Conservation (phyloP, 2,113 vertebrate genomes). For the Gasterosteus aculeatus region DNA sequence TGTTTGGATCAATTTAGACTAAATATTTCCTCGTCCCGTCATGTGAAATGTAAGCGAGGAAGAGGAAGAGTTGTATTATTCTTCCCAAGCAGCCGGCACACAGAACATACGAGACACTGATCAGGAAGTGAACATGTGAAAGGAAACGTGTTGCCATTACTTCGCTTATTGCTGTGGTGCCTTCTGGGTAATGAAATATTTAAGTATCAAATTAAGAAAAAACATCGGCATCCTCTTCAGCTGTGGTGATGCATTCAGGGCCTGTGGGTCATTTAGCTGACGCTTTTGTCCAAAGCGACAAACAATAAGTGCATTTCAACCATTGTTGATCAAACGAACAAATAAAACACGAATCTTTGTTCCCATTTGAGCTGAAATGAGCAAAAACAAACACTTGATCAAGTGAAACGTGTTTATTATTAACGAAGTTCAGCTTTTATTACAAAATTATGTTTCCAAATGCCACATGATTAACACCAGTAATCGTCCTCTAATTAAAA, state of each 20-base stretch:
- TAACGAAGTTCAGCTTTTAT: not conserved
- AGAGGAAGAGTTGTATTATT: no score
- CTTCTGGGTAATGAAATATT: not conserved
- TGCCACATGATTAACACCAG: not conserved
- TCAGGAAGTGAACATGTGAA: conserved; percentile 13
- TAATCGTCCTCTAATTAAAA: not conserved
- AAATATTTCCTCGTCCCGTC: no score
- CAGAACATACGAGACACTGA: conserved; percentile 39
- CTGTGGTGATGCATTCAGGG: not conserved
- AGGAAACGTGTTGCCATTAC: not conserved
- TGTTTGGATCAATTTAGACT: not conserved
- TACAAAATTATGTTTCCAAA: not conserved
- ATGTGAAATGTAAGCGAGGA: not conserved
- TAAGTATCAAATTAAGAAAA: not conserved
- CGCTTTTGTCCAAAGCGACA: no score
- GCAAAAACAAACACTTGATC: not conserved
- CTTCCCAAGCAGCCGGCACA: conserved; percentile 34
- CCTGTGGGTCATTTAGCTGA: not conserved
- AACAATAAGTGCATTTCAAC: no score
- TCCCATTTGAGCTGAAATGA: not conserved
- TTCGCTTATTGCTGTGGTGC: not conserved
- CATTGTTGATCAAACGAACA: no score
- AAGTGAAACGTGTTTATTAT: not conserved
- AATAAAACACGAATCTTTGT: not conserved
- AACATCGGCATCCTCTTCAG: not conserved